Evolutionary conservation across 2,113 vertebrate species (phyloP).

Genomic region (Lonchura striata): DNA sequence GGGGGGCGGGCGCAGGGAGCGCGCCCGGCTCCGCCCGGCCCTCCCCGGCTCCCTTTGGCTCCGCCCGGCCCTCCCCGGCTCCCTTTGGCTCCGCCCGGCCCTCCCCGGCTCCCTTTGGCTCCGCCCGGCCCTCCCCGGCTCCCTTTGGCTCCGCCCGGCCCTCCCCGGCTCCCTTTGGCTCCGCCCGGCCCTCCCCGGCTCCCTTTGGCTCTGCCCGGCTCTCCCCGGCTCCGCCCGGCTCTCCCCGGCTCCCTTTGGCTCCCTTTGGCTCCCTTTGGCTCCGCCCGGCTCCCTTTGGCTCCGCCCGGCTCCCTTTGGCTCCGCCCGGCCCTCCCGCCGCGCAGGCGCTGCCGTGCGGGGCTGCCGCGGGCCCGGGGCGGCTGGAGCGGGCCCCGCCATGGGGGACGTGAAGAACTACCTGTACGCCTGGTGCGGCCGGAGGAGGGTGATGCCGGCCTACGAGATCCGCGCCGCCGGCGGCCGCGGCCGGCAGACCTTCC

Average conservation of each 20-base stretch:
- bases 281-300: neutral
- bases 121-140: neutral
- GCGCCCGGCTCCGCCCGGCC: neutral
- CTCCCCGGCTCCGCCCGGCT: neutral
- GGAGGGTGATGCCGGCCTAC: constrained; percentile 87
- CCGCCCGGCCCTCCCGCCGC: too few species aligned
- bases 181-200: neutral
- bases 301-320: neutral
- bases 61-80: neutral
- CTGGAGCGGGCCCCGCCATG: constrained; percentile 66
- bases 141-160: neutral
- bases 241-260: neutral
- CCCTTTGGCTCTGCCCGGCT: too few species aligned
- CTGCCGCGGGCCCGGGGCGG: neutral
- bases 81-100: neutral
- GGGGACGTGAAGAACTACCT: constrained; percentile 94
- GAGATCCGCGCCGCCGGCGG: constrained; percentile 89
- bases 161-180: neutral
- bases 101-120: neutral
- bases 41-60: neutral
- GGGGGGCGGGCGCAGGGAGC: too few species aligned
- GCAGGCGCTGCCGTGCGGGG: neutral
- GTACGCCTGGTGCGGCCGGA: constrained; percentile 94
- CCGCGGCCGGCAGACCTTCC: constrained; percentile 91
- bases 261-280: too few species aligned